These are phyloP conservation scores for Limonius californicus DNA, from an alignment of 1,140 invertebrate genomes.

Conservation along the genomic window DNA sequence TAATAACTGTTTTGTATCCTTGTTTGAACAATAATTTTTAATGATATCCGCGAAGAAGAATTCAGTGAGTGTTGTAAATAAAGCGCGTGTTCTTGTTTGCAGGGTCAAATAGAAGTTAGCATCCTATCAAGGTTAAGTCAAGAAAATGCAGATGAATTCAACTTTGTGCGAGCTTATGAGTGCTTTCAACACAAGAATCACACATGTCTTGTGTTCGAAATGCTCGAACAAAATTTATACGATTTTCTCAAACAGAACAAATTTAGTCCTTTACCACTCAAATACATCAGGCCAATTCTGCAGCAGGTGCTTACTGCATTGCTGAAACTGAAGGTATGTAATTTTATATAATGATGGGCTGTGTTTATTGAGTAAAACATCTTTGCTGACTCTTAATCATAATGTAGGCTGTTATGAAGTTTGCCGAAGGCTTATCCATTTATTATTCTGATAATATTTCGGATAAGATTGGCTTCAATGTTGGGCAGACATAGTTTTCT, in stretches of 20 bases:
- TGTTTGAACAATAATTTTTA: not conserved
- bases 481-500: no score
- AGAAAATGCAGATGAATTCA: constrained; percentile 99
- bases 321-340: constrained; percentile 90
- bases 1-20: no score
- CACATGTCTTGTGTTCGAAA: constrained; percentile 99
- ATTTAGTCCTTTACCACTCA: constrained; percentile 95
- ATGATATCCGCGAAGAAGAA: no score
- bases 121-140: constrained; percentile 96
- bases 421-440: no score
- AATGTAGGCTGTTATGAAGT: no score
- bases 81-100: no score
- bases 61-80: no score
- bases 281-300: constrained; percentile 97
- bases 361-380: no score
- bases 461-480: no score
- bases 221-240: constrained; percentile 99
- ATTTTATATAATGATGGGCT: no score
- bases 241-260: constrained; percentile 99
- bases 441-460: no score
- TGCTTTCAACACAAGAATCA: constrained; percentile 99
- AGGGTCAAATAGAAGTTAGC: constrained; percentile 97
- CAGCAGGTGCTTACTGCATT: constrained; percentile 98
- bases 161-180: constrained; percentile 99
- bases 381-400: no score